Conservation (phyloP, 2,113 vertebrate genomes). For the Gallinago paraguaiae region DNA sequence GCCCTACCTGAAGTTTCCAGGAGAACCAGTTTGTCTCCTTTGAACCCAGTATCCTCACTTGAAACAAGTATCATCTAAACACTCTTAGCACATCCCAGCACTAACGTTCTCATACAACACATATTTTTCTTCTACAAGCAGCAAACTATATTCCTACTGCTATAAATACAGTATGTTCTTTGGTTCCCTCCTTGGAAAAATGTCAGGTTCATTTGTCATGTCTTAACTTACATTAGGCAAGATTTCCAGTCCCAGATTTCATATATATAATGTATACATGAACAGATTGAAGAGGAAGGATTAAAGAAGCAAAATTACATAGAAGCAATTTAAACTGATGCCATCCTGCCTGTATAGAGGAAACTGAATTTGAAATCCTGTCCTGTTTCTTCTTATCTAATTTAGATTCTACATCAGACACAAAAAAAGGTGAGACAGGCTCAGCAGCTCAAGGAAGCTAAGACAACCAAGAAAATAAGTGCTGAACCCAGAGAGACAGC, state of each 20-base stretch:
- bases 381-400: constrained; percentile 49
- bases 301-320: constrained; percentile 56
- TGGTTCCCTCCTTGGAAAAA: constrained; percentile 58
- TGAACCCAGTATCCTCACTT: not conserved
- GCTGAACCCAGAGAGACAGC: not conserved
- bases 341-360: not conserved
- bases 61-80: not conserved
- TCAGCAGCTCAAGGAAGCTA: constrained; percentile 6
- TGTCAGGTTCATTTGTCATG: constrained; percentile 68
- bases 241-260: constrained; percentile 53
- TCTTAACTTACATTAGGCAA: constrained; percentile 64
- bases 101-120: not conserved
- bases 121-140: constrained; percentile 34
- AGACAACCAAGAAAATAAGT: constrained; percentile 15
- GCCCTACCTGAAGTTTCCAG: not conserved
- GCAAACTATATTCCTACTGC: constrained; percentile 44
- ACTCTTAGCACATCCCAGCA: not conserved
- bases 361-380: constrained; percentile 54
- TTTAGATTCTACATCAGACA: constrained; percentile 52
- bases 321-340: constrained; percentile 19
- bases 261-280: constrained; percentile 43
- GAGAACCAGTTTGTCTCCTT: not conserved
- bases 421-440: constrained; percentile 34
- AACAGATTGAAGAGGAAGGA: constrained; percentile 59
- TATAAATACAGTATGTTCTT: constrained; percentile 65